Evolutionary conservation across 1,140 invertebrate genomes (phyloP).

Genomic region (Panonychus citri): DNA sequence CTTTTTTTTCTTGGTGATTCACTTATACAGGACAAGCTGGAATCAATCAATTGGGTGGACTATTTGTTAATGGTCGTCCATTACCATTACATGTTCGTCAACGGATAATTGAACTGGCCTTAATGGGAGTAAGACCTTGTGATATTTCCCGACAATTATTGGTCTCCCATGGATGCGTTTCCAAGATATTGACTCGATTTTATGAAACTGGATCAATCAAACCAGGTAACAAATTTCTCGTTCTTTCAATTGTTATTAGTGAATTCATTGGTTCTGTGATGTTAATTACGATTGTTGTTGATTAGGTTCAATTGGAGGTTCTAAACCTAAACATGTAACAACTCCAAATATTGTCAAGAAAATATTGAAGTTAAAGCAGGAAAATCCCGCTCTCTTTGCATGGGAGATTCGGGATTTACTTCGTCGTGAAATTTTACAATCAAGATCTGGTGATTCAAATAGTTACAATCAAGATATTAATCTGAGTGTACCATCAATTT

Average conservation of each 20-base stretch:
- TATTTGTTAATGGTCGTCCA: conserved; percentile 84
- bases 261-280: no score
- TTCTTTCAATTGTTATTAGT: no score
- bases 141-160: conserved; percentile 81
- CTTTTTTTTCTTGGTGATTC: no score
- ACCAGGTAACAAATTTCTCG: no score
- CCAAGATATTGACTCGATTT: conserved; percentile 86
- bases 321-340: conserved; percentile 78
- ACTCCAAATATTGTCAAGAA: conserved; percentile 75
- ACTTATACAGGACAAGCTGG: conserved; percentile 70
- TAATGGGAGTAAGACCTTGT: conserved; percentile 66
- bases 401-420: conserved; percentile 76
- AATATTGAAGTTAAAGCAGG: conserved; percentile 66
- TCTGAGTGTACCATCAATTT: conserved; percentile 4
- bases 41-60: conserved; percentile 82
- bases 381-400: conserved; percentile 74
- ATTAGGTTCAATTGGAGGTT: conserved; percentile 51
- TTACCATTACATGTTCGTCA: conserved; percentile 77
- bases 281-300: not conserved
- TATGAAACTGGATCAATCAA: conserved; percentile 80
- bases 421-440: conserved; percentile 26
- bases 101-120: conserved; percentile 72
- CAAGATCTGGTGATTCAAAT: not conserved
- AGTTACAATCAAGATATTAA: not conserved
- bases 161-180: conserved; percentile 88